phyloP scores from a whole-genome alignment of 2,888 invertebrate species.

The Cantharis rustica region DNA sequence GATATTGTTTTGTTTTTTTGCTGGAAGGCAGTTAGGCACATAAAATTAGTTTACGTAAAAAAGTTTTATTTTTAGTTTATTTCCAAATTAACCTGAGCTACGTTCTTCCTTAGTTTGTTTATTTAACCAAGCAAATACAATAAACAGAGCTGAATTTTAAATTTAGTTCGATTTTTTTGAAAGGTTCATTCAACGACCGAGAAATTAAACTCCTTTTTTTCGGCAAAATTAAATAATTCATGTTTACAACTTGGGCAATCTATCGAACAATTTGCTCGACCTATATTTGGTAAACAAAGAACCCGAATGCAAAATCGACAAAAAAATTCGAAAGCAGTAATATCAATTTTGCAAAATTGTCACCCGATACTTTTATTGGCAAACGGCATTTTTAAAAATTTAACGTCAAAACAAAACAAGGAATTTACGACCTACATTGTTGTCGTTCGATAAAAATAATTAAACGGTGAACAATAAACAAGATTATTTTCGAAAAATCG shows the following conservation, averaged over 20 bases:
- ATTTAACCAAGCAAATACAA: constrained; percentile 3
- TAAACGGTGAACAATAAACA: neutral
- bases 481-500: neutral
- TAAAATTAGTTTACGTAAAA: constrained; percentile 8
- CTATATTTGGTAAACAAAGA: neutral
- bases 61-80: constrained; percentile 13
- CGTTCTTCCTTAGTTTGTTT: constrained; percentile 15
- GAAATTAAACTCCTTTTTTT: neutral
- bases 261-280: neutral
- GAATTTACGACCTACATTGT: neutral
- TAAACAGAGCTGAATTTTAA: constrained; percentile 10
- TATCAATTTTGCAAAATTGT: neutral
- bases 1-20: constrained; percentile 3
- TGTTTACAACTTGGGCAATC: neutral
- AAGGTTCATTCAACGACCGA: neutral
- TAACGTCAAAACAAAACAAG: neutral
- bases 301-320: neutral
- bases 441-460: neutral
- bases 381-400: neutral
- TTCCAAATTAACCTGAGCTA: constrained; percentile 18
- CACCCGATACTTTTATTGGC: neutral
- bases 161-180: neutral
- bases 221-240: neutral
- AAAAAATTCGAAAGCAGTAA: neutral
- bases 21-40: neutral